A percentile compares a stretch with the other conserved stretches of the same genome.
Evolutionary conservation across 2,888 invertebrate species (phyloP).

Genomic region (Amphiduros pacificus): DNA sequence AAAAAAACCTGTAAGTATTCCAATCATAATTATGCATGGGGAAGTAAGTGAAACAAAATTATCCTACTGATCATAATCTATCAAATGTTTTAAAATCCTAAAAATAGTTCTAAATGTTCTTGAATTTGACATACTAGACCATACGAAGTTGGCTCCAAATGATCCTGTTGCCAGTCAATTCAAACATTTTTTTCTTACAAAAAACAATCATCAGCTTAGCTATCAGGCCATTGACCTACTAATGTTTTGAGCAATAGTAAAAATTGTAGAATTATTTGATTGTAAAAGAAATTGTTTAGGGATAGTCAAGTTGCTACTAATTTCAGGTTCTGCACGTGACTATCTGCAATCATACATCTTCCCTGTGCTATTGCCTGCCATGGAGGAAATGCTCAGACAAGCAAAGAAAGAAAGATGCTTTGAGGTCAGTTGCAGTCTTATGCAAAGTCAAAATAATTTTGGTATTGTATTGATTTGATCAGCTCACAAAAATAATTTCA

Average conservation of each 20-base stretch:
- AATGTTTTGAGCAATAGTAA: too few relatives aligned
- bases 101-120: too few relatives aligned
- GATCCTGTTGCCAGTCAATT: too few relatives aligned
- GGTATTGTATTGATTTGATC: background rate
- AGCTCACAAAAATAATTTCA: too few relatives aligned
- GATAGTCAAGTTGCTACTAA: too few relatives aligned
- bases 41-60: background rate
- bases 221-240: too few relatives aligned
- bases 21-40: background rate
- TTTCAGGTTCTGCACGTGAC: constrained; percentile 51
- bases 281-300: too few relatives aligned
- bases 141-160: too few relatives aligned
- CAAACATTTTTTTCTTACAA: too few relatives aligned
- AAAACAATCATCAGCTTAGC: too few relatives aligned
- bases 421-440: constrained; percentile 41
- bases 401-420: constrained; percentile 58
- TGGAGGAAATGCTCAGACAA: constrained; percentile 55
- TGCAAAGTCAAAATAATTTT: background rate
- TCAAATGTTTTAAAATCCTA: background rate
- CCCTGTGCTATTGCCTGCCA: constrained; percentile 54
- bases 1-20: constrained; percentile 45
- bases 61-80: background rate
- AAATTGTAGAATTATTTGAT: too few relatives aligned
- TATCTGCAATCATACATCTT: constrained; percentile 57
- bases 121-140: too few relatives aligned